Base-by-base conservation (phyloP, 2,113 vertebrate genomes). In the Baryphthengus martii region DNA sequence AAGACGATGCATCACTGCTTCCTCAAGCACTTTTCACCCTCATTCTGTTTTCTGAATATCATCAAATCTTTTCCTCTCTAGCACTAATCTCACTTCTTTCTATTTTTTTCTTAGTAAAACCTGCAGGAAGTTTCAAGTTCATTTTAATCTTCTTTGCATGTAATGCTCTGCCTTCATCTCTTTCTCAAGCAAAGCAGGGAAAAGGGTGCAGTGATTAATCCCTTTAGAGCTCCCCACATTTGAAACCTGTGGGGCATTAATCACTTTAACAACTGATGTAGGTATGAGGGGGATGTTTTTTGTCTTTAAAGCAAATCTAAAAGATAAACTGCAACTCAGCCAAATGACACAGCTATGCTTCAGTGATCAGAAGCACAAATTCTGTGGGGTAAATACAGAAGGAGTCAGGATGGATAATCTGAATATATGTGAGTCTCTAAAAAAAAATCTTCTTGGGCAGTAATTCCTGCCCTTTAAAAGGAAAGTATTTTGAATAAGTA, bases 101-200 rank as follows among this genome's bases (percentile, higher is more conserved):
- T 14, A 61, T 10, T 31, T 86, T 80, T 79, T 90, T 67, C 35
- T 84, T 75, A 71, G 19, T 3, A 24, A 84, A 75, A 75, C 9
- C 73, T 63, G 37, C 35, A 5, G 33, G 33, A 74, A 89, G 4
- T 71, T 80, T 88, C 23, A 59, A 59, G 50, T 59, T 86, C 6
- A 39, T 62, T 94, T 93, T 92, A 90, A 77, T 84, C 67, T 68
- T 55, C n/a, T 88, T 86, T 74, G 11, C 11, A 12, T 59, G 10
- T 65, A 72, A 40, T 37, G 15, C 40, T 89, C 13, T 92, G 35
- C 21, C 28, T 79, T 90, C 55, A 42, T 42, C 33, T 78, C 12
- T 39, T 81, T 87, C 40, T 78, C 31, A 66, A 68, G 35, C 29
- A 78, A 84, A 87, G 19, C 29, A 66, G 59, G 47, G 26, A 73